Conservation (phyloP, 2,888 invertebrate genomes). For the Caenorhabditis panamensis region DNA sequence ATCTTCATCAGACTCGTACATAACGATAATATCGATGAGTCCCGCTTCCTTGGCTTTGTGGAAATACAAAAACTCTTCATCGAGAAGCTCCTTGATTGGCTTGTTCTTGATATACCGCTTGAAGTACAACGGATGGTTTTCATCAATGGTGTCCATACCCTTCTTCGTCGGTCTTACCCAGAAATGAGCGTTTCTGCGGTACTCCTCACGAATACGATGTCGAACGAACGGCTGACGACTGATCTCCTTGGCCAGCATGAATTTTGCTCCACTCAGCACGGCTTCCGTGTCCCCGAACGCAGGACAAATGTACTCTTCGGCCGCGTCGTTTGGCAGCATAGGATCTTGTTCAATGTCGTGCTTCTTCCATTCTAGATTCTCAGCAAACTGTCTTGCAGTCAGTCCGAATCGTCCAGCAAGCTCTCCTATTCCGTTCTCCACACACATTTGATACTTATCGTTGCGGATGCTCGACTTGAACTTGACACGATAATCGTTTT, state of each 20-base stretch:
- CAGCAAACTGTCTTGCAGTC: slow-evolving; percentile 94
- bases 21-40: slow-evolving; percentile 50
- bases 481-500: slow-evolving; percentile 38
- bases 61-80: slow-evolving; percentile 92
- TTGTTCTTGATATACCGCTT: slow-evolving; percentile 85
- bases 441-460: slow-evolving; percentile 74
- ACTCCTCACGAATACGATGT: slow-evolving; percentile 66
- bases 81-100: slow-evolving; percentile 90
- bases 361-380: slow-evolving; percentile 86
- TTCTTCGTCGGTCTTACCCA: slow-evolving; percentile 90
- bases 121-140: slow-evolving; percentile 87
- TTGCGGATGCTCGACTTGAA: slow-evolving; percentile 69
- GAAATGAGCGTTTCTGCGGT: slow-evolving; percentile 89
- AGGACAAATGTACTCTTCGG: slow-evolving; percentile 65
- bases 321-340: slow-evolving; percentile 48
- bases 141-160: slow-evolving; percentile 95
- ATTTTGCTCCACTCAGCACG: slow-evolving; percentile 91
- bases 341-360: slow-evolving; percentile 68
- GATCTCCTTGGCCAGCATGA: slow-evolving; percentile 95
- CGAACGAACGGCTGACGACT: slow-evolving; percentile 89
- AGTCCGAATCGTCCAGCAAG: slow-evolving; percentile 90
- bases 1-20: slow-evolving; percentile 54
- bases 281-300: slow-evolving; percentile 87
- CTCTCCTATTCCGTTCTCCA: slow-evolving; percentile 75
- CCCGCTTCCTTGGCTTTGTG: slow-evolving; percentile 75